Percentiles rank a stretch among this genome's conserved stretches.
Conservation (phyloP, 2,113 vertebrate genomes). For the Pelobates fuscus region DNA sequence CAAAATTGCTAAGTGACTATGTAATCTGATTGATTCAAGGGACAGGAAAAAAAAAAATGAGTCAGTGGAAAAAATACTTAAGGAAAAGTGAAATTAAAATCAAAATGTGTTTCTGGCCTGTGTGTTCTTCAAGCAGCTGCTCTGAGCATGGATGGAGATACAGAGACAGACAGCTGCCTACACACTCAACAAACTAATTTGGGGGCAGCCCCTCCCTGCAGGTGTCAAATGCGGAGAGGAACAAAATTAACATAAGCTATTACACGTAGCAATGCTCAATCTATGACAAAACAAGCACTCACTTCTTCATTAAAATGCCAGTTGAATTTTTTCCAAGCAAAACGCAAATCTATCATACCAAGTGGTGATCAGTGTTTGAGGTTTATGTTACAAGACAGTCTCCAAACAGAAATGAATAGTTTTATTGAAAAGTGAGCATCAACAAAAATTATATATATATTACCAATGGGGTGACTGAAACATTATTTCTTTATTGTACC, state of each 20-base stretch:
- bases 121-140: background rate
- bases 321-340: slow-evolving; percentile 40
- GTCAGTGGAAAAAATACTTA: slow-evolving; percentile 40
- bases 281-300: slow-evolving; percentile 10
- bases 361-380: background rate
- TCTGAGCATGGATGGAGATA: background rate
- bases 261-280: slow-evolving; percentile 1
- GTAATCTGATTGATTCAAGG: background rate
- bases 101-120: background rate
- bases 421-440: slow-evolving; percentile 20
- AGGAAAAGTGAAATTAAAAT: slow-evolving; percentile 8
- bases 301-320: slow-evolving; percentile 11
- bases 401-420: slow-evolving; percentile 11
- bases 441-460: background rate
- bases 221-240: slow-evolving; percentile 15
- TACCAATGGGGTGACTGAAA: background rate
- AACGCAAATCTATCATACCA: slow-evolving; percentile 39
- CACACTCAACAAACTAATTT: background rate
- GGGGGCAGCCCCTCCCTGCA: slow-evolving; percentile 4
- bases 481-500: slow-evolving; percentile 1
- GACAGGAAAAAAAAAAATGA: slow-evolving; percentile 4
- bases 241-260: slow-evolving; percentile 36
- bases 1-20: too few species aligned
- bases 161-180: slow-evolving; percentile 6
- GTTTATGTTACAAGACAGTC: slow-evolving; percentile 7